These are phyloP conservation scores for Diuraphis noxia DNA, from an alignment of 1,140 invertebrate genomes.

Conservation along the genomic window DNA sequence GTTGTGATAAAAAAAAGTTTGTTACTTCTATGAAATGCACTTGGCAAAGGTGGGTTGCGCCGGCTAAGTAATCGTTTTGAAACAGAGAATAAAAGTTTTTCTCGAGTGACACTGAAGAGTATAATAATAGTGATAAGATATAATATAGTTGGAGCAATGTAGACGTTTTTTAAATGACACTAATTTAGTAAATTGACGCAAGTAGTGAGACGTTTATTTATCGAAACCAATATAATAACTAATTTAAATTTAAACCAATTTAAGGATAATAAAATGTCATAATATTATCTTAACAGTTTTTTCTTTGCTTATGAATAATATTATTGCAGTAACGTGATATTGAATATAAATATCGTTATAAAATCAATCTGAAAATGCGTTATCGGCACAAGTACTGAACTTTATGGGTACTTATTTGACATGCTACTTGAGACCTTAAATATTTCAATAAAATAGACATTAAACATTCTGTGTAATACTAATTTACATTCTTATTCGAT, in stretches of 20 bases:
- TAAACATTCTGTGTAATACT: background rate
- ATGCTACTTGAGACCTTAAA: background rate
- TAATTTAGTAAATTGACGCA: background rate
- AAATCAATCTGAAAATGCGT: background rate
- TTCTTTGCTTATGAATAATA: background rate
- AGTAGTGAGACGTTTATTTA: background rate
- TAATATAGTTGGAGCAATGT: background rate
- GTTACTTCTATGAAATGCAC: background rate
- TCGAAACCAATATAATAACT: background rate
- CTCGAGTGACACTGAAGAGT: background rate
- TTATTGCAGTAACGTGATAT: background rate
- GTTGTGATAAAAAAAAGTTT: background rate
- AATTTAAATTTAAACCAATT: background rate
- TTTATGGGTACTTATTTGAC: background rate
- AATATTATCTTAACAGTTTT: background rate
- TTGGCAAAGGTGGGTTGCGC: background rate
- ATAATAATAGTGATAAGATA: conserved; percentile 12
- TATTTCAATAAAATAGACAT: conserved; percentile 6
- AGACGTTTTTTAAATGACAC: background rate
- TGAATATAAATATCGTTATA: background rate
- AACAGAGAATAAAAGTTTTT: background rate
- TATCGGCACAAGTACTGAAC: background rate
- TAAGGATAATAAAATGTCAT: background rate
- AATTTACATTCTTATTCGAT: background rate
- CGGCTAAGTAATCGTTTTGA: conserved; percentile 3